Conservation (phyloP, 2,888 invertebrate species). For the Drosophila demipolita region DNA sequence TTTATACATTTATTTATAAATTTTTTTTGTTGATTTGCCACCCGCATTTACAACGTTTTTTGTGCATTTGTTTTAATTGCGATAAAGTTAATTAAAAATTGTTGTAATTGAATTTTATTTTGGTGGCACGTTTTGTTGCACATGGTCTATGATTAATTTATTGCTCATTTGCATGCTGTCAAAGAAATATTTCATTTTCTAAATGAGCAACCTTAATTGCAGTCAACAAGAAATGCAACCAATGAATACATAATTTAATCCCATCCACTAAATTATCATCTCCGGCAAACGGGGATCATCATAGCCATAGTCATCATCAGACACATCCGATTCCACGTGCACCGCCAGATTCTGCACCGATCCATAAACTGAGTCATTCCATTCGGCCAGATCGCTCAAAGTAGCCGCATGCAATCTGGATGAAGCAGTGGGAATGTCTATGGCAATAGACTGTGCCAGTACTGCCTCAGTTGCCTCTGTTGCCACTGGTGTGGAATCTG, state of each 20-base stretch:
- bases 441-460: not conserved
- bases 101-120: slow-evolving; percentile 70
- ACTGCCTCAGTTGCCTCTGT: not conserved
- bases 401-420: not conserved
- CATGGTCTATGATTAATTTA: slow-evolving; percentile 47
- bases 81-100: slow-evolving; percentile 72
- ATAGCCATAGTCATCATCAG: slow-evolving; percentile 39
- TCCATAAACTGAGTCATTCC: not conserved
- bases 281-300: slow-evolving; percentile 70
- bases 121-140: slow-evolving; percentile 36
- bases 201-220: slow-evolving; percentile 35
- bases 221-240: slow-evolving; percentile 7
- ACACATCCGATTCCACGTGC: not conserved
- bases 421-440: not conserved
- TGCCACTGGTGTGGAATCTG: no score
- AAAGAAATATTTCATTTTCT: slow-evolving; percentile 27
- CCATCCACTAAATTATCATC: slow-evolving; percentile 43
- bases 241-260: not conserved
- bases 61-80: slow-evolving; percentile 51
- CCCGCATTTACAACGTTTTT: slow-evolving; percentile 12
- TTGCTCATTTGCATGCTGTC: slow-evolving; percentile 34
- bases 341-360: slow-evolving; percentile 31
- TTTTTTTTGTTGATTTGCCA: slow-evolving; percentile 8
- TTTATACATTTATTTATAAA: slow-evolving; percentile 7
- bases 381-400: not conserved